Evolutionary conservation across 2,113 vertebrate species (phyloP).

Genomic region (Grantiella picta): DNA sequence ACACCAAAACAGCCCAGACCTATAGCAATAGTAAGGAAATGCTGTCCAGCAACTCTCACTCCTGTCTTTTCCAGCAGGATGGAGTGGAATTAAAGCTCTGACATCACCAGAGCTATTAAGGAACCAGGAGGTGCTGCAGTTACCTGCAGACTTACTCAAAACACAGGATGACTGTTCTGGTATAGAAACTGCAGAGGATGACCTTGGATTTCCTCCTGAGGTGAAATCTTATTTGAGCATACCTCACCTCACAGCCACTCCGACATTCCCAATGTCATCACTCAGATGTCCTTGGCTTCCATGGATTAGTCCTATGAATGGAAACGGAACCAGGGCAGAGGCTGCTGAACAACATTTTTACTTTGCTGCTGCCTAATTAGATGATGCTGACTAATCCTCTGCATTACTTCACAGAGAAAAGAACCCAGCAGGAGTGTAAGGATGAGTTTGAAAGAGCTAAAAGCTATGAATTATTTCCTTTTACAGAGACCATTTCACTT

Average conservation of each 20-base stretch:
- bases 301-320: neutral
- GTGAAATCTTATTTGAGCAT: neutral
- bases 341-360: neutral
- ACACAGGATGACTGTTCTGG: neutral
- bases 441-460: constrained; percentile 30
- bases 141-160: neutral
- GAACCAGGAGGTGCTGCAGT: neutral
- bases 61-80: neutral
- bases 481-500: neutral
- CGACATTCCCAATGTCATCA: neutral
- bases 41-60: neutral
- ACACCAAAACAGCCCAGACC: neutral
- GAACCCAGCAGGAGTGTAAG: constrained; percentile 11
- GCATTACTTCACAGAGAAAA: neutral
- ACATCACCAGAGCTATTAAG: neutral
- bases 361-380: constrained; percentile 45
- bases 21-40: neutral
- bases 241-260: neutral
- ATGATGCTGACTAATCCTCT: constrained; percentile 50
- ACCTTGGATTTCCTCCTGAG: neutral
- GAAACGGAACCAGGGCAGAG: constrained; percentile 4
- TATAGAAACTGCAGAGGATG: neutral
- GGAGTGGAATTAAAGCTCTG: neutral
- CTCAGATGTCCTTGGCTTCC: neutral
- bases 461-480: constrained; percentile 22